Evolutionary conservation across 1,140 invertebrate species (phyloP).

Genomic region (Ceratosolen solmsi): DNA sequence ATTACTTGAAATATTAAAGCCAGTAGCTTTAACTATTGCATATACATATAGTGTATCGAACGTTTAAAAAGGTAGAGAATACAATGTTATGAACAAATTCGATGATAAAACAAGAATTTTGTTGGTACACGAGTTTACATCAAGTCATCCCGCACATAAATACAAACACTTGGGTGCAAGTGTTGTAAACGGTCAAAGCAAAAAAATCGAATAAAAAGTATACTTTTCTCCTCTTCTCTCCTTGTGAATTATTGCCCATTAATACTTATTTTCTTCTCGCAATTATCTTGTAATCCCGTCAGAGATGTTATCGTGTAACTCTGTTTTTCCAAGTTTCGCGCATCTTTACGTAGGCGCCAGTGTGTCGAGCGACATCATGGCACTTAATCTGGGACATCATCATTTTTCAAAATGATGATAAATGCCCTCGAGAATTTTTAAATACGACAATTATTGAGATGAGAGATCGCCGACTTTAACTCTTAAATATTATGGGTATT

Average conservation of each 20-base stretch:
- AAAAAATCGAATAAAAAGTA: not conserved
- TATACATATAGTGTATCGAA: no score
- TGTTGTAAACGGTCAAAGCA: conserved; percentile 36
- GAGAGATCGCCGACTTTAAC: not conserved
- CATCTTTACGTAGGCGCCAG: not conserved
- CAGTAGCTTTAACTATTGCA: no score
- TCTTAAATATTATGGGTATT: not conserved
- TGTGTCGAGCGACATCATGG: not conserved
- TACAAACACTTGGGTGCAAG: not conserved
- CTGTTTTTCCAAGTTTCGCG: conserved; percentile 19
- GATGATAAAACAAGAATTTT: not conserved
- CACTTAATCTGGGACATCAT: conserved; percentile 1
- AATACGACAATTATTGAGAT: conserved; percentile 3
- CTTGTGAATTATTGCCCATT: conserved; percentile 12
- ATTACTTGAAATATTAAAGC: no score
- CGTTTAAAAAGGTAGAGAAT: not conserved
- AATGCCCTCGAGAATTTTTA: not conserved
- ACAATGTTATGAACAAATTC: not conserved
- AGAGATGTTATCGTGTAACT: not conserved
- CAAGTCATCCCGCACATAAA: not conserved
- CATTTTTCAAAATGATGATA: not conserved
- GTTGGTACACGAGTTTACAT: not conserved
- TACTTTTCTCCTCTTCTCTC: not conserved
- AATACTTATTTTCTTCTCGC: conserved; percentile 2
- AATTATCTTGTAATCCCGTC: conserved; percentile 6